Percentiles rank a stretch among this genome's conserved stretches.
Conservation (phyloP, 2,797 vertebrate genomes). For the Lutjanus campechanus region DNA sequence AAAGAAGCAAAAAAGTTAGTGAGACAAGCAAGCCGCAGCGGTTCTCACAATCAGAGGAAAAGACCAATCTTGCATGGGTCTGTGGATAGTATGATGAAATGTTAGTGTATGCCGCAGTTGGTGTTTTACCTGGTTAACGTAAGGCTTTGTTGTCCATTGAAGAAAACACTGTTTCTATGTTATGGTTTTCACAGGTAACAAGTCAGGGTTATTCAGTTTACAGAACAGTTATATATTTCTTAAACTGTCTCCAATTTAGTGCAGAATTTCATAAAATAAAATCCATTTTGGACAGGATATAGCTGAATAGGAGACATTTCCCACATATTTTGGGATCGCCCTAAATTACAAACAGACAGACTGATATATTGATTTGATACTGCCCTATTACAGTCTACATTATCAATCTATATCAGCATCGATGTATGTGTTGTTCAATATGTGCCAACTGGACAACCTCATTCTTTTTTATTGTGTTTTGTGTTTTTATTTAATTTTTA, state of each 20-base stretch:
- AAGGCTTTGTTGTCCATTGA: not conserved
- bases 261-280: not conserved
- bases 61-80: slow-evolving; percentile 37
- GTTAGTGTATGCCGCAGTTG: not conserved
- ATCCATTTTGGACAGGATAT: not conserved
- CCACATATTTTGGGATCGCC: too few species aligned
- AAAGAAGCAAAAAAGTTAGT: slow-evolving; percentile 68
- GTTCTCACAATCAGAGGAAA: slow-evolving; percentile 71
- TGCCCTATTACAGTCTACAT: too few species aligned
- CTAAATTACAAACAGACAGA: too few species aligned
- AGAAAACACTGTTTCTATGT: slow-evolving; percentile 21
- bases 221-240: not conserved
- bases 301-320: too few species aligned
- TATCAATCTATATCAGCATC: too few species aligned
- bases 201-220: not conserved
- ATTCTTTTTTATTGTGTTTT: too few species aligned
- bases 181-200: not conserved
- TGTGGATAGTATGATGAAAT: slow-evolving; percentile 29
- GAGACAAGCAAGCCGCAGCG: slow-evolving; percentile 56
- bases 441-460: too few species aligned
- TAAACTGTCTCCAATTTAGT: not conserved
- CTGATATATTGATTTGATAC: too few species aligned
- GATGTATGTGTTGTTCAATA: too few species aligned
- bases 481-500: too few species aligned
- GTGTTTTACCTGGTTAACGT: slow-evolving; percentile 3